Evolutionary conservation across 2,797 vertebrate genomes (phyloP).

Genomic region (Labeo calbasu): DNA sequence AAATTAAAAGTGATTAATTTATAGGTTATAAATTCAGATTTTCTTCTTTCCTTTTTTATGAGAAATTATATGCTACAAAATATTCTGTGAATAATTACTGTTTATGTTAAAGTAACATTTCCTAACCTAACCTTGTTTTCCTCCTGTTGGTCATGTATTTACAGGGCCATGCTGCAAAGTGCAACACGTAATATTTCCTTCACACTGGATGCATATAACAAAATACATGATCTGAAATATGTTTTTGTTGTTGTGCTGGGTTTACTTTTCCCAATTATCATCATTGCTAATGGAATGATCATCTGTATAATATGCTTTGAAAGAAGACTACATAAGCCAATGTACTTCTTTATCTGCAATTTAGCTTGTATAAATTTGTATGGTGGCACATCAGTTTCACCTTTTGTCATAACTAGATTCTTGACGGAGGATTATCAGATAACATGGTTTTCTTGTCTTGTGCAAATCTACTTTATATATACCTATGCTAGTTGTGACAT

Average conservation of each 20-base stretch:
- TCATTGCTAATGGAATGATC: constrained; percentile 1
- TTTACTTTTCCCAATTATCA: not conserved
- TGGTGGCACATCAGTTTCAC: constrained; percentile 55
- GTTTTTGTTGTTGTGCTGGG: constrained; percentile 1
- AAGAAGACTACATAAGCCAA: constrained; percentile 66
- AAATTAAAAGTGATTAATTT: not conserved
- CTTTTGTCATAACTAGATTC: constrained; percentile 53
- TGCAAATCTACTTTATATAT: constrained; percentile 30
- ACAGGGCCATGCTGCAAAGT: too few relatives aligned
- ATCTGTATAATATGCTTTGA: constrained; percentile 49
- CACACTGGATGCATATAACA: not conserved
- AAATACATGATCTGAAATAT: not conserved
- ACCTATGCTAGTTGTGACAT: constrained; percentile 48
- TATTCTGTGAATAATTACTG: not conserved
- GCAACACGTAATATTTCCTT: not conserved
- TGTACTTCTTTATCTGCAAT: constrained; percentile 69
- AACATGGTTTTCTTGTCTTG: constrained; percentile 9
- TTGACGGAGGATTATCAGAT: constrained; percentile 4
- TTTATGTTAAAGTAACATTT: not conserved
- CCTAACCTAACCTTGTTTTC: not conserved
- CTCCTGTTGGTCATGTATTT: not conserved
- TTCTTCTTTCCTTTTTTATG: not conserved
- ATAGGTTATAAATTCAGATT: not conserved
- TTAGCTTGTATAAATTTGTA: constrained; percentile 64
- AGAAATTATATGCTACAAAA: not conserved